Evolutionary conservation across 2,113 vertebrate genomes (phyloP).

Genomic region (Phodopus roborovskii): DNA sequence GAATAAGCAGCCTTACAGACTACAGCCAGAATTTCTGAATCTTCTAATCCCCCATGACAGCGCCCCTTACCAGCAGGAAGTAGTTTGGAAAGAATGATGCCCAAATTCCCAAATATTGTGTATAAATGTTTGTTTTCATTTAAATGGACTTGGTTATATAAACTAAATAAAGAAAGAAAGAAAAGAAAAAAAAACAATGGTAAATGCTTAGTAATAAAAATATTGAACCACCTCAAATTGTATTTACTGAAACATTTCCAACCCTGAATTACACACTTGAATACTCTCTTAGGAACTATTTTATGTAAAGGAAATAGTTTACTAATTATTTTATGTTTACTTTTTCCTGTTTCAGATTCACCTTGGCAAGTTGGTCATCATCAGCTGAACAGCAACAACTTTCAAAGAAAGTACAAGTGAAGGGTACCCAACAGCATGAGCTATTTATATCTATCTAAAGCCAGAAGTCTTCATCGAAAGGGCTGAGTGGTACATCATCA

Average conservation of each 20-base stretch:
- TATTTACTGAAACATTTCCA: slow-evolving; percentile 35
- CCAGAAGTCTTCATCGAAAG: neutral
- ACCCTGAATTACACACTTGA: neutral
- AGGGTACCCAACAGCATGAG: neutral
- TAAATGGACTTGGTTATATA: no score
- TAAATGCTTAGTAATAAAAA: neutral
- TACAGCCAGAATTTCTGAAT: no score
- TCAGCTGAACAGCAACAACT: slow-evolving; percentile 9
- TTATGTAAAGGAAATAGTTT: slow-evolving; percentile 37
- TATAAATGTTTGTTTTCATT: no score
- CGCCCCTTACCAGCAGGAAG: no score
- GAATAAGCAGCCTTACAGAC: no score
- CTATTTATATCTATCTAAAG: neutral
- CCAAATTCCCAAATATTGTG: no score
- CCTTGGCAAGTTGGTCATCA: neutral
- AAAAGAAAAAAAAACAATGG: no score
- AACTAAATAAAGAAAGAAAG: no score
- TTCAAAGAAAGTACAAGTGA: neutral
- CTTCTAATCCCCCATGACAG: no score
- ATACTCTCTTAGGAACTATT: slow-evolving; percentile 6
- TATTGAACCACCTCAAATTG: slow-evolving; percentile 7
- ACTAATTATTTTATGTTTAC: neutral
- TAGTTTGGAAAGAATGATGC: no score
- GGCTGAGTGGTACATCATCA: neutral
- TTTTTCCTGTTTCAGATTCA: neutral